Conservation (phyloP, 2,113 vertebrate species). For the Mixornis gularis region DNA sequence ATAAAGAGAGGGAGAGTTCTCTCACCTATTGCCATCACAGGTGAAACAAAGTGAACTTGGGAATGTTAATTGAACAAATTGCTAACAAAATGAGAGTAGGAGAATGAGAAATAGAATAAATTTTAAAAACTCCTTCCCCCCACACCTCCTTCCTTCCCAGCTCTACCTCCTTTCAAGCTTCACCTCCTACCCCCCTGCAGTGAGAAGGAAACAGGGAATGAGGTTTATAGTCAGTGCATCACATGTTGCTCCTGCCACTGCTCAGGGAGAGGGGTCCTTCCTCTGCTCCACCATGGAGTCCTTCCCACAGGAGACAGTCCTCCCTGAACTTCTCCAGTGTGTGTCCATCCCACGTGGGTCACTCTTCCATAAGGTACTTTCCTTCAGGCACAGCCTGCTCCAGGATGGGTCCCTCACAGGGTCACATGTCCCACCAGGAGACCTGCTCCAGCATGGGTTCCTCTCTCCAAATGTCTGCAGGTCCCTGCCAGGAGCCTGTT, state of each 20-base stretch:
- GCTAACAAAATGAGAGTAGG: neutral
- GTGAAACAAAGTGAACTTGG: neutral
- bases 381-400: neutral
- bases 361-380: neutral
- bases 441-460: neutral
- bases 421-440: neutral
- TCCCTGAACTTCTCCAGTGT: neutral
- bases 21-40: accelerated
- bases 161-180: neutral
- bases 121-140: neutral
- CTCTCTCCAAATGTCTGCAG: neutral
- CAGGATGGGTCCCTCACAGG: neutral
- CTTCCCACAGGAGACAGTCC: neutral
- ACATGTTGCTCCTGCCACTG: neutral
- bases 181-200: neutral
- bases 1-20: neutral
- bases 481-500: neutral
- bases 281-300: neutral
- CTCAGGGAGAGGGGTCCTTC: neutral
- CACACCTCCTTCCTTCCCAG: neutral
- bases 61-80: neutral
- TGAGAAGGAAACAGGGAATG: neutral
- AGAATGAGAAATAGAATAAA: neutral
- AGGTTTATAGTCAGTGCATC: neutral
- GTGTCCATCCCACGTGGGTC: neutral